These are phyloP conservation scores for Pangasianodon hypophthalmus DNA, from an alignment of 2,113 vertebrate genomes.

Conservation along the genomic window DNA sequence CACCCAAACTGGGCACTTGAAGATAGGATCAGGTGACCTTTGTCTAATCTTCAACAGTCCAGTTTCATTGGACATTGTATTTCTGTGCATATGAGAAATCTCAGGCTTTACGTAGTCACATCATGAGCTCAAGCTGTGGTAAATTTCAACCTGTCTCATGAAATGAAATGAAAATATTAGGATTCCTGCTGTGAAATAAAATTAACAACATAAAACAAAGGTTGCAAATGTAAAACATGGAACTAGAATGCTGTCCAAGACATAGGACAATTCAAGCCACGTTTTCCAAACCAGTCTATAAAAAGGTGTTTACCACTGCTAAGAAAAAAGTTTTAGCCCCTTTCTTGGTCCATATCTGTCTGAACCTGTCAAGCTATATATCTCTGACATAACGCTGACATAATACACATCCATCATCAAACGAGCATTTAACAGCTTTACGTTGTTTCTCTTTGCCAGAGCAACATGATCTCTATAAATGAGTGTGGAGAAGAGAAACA, in stretches of 20 bases:
- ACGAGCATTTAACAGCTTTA: constrained; percentile 12
- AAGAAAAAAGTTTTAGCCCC: neutral
- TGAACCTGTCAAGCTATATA: constrained; percentile 29
- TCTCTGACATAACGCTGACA: constrained; percentile 28
- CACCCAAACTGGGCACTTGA: neutral
- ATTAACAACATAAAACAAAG: constrained; percentile 7
- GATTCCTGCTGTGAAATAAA: neutral
- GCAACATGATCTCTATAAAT: neutral
- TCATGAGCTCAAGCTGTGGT: neutral
- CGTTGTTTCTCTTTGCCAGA: neutral
- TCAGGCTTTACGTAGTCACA: neutral
- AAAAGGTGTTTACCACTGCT: neutral
- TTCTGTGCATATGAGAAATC: neutral
- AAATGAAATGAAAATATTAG: neutral
- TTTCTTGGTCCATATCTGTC: constrained; percentile 26
- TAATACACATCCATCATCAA: constrained; percentile 28
- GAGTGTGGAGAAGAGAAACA: neutral
- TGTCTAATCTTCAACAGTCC: neutral
- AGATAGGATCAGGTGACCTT: too few species aligned
- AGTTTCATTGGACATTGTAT: neutral
- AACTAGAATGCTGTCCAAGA: constrained; percentile 7
- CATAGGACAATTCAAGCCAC: neutral
- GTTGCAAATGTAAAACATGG: neutral
- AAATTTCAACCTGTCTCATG: neutral
- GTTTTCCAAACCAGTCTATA: neutral